phyloP scores from a whole-genome alignment of 2,113 vertebrate genomes.

The Callocephalon fimbriatum region DNA sequence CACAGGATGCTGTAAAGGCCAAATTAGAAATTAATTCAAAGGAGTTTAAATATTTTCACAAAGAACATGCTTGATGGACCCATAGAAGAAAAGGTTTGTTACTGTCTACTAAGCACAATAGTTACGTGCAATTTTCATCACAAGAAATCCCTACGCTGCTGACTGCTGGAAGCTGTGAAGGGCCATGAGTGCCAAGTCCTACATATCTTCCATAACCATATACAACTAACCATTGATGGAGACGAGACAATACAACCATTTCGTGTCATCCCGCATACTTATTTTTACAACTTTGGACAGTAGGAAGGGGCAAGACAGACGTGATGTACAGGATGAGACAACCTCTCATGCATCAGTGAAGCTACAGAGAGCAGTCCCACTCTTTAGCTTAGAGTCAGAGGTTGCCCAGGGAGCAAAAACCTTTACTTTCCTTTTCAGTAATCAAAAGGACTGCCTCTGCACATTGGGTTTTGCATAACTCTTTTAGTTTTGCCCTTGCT shows the following conservation, averaged over 20 bases:
- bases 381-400: background rate
- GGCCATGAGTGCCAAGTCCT: background rate
- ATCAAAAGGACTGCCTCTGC: background rate
- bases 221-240: background rate
- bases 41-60: background rate
- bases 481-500: background rate
- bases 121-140: background rate
- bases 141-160: background rate
- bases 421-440: background rate
- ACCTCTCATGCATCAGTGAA: background rate
- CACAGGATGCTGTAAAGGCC: background rate
- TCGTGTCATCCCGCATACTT: background rate
- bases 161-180: background rate
- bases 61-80: background rate
- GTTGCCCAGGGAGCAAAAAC: background rate
- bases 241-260: background rate
- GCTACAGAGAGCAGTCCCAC: background rate
- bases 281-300: background rate
- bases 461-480: background rate
- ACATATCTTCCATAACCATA: background rate
- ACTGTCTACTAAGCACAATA: background rate
- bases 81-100: background rate
- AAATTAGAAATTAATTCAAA: background rate
- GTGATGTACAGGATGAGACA: background rate
- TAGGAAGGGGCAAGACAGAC: background rate